Conservation (phyloP, 1,140 invertebrate genomes). For the Cherax destructor region DNA sequence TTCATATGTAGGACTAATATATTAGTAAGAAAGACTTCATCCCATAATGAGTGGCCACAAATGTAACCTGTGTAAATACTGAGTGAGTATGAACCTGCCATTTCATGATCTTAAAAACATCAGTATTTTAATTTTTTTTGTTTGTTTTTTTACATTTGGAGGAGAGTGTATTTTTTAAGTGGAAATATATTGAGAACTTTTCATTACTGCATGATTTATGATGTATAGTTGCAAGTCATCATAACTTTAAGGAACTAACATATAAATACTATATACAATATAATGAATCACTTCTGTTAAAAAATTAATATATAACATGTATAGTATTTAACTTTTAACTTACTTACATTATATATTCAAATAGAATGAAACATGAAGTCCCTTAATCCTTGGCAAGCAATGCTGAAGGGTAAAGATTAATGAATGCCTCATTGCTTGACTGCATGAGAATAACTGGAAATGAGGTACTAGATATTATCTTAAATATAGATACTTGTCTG, state of each 20-base stretch:
- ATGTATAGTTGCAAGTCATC: conserved; percentile 24
- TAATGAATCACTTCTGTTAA: conserved; percentile 5
- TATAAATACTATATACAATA: not conserved
- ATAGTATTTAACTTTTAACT: not conserved
- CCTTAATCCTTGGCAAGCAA: conserved; percentile 39
- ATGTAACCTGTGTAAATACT: not conserved
- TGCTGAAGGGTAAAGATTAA: conserved; percentile 31
- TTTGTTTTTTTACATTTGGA: conserved; percentile 8
- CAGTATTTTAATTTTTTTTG: too few species aligned
- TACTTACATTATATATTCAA: not conserved
- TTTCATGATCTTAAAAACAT: not conserved
- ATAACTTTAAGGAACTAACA: conserved; percentile 45
- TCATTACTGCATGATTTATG: conserved; percentile 30
- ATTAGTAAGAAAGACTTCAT: not conserved
- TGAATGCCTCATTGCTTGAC: conserved; percentile 23
- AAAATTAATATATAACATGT: not conserved
- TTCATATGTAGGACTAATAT: not conserved
- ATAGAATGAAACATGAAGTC: conserved; percentile 27
- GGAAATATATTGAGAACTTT: not conserved
- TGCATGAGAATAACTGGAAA: conserved; percentile 49
- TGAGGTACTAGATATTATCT: not conserved
- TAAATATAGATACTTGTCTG: not conserved
- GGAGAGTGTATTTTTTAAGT: conserved; percentile 14
- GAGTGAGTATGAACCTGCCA: not conserved
- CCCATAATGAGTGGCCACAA: not conserved